Percentiles rank a stretch among this genome's conserved stretches.
Conservation (phyloP, 2,888 invertebrate genomes). For the Glaucopsyche alexis region DNA sequence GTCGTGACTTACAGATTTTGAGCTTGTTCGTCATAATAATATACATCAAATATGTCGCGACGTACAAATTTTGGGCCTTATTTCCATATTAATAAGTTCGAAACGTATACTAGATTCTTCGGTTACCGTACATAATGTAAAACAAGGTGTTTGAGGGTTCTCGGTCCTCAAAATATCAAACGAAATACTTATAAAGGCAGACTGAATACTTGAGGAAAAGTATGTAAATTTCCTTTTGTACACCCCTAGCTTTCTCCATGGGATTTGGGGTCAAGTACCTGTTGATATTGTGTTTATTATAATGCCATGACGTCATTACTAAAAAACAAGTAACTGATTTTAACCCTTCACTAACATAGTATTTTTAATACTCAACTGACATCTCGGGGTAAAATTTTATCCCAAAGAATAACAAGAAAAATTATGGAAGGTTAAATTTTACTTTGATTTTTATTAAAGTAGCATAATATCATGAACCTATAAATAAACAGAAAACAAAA, state of each 20-base stretch:
- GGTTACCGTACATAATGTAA: neutral
- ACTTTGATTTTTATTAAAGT: too few relatives aligned
- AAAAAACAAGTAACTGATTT: neutral
- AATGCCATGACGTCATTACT: neutral
- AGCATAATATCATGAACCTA: too few relatives aligned
- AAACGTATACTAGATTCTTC: neutral
- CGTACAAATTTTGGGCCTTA: too few relatives aligned
- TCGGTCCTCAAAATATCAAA: conserved; percentile 3
- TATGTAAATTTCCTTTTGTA: conserved; percentile 13
- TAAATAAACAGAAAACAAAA: too few relatives aligned
- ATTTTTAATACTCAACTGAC: too few relatives aligned
- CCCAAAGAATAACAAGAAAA: neutral
- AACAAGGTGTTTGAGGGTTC: neutral
- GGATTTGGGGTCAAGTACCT: neutral
- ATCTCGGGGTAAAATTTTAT: too few relatives aligned
- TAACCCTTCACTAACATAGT: neutral
- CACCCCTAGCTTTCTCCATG: neutral
- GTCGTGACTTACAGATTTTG: too few relatives aligned
- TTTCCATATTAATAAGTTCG: too few relatives aligned
- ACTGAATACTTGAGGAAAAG: neutral
- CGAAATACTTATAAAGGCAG: conserved; percentile 11
- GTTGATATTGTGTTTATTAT: neutral
- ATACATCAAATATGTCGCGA: too few relatives aligned
- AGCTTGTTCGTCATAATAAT: too few relatives aligned
- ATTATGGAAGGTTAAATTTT: neutral